Evolutionary conservation across 2,888 invertebrate species (phyloP).

Genomic region (Brachylomia viminalis): DNA sequence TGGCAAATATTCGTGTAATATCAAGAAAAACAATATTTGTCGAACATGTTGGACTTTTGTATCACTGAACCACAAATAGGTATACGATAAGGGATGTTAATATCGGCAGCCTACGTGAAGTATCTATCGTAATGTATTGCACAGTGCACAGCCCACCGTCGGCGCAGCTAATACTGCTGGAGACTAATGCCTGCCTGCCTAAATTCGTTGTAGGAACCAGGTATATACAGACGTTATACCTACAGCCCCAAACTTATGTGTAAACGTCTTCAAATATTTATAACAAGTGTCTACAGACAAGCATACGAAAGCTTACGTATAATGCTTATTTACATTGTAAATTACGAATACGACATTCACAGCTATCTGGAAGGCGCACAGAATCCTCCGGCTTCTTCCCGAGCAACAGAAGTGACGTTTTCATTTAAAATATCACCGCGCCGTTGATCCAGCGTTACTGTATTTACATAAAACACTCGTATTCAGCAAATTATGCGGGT

Average conservation of each 20-base stretch:
- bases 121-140: conserved; percentile 37
- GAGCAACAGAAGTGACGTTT: conserved; percentile 60
- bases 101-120: conserved; percentile 9
- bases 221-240: conserved; percentile 5
- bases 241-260: conserved; percentile 22
- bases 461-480: conserved; percentile 83
- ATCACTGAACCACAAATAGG: neutral
- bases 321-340: conserved; percentile 66
- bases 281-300: conserved; percentile 36
- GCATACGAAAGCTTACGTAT: conserved; percentile 51
- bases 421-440: conserved; percentile 63
- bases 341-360: conserved; percentile 56
- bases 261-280: conserved; percentile 63
- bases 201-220: neutral
- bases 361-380: conserved; percentile 39
- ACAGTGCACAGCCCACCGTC: conserved; percentile 5
- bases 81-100: conserved; percentile 15
- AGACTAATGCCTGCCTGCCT: conserved; percentile 18
- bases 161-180: conserved; percentile 28
- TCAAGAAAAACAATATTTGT: conserved; percentile 10
- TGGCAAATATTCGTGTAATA: conserved; percentile 26
- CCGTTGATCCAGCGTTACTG: conserved; percentile 65
- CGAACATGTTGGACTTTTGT: conserved; percentile 13
- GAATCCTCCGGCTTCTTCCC: conserved; percentile 50
- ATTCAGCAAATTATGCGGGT: conserved; percentile 76